Percentiles rank a stretch among this genome's conserved stretches.
Evolutionary conservation across 2,888 invertebrate species (phyloP).

Genomic region (Lasioglossum figueresi): DNA sequence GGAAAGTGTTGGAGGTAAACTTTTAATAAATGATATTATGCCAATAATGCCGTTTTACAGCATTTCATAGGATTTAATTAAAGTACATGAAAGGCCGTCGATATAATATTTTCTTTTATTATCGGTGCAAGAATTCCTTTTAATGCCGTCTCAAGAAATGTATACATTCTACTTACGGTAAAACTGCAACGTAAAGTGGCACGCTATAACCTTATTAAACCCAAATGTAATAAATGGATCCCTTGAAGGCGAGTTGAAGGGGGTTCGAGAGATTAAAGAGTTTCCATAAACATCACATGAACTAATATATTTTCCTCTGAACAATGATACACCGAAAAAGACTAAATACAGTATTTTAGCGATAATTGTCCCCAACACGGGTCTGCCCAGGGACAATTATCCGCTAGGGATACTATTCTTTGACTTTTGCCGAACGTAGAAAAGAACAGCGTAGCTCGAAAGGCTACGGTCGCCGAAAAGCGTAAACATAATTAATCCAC

Average conservation of each 20-base stretch:
- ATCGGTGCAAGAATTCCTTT: neutral
- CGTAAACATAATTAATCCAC: too few relatives aligned
- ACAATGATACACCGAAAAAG: slow-evolving; percentile 1
- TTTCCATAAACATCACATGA: neutral
- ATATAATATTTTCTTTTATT: neutral
- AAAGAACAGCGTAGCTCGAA: too few relatives aligned
- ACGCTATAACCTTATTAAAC: slow-evolving; percentile 5
- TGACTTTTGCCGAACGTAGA: too few relatives aligned
- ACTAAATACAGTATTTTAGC: neutral
- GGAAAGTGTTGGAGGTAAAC: neutral
- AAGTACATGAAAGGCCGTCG: neutral
- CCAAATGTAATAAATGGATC: slow-evolving; percentile 5
- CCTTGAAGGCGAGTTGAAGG: neutral
- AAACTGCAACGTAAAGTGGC: neutral
- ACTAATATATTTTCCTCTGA: slow-evolving; percentile 1
- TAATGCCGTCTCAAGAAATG: neutral
- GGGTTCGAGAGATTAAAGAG: neutral
- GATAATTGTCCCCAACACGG: too few relatives aligned
- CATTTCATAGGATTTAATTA: neutral
- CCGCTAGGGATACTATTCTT: too few relatives aligned
- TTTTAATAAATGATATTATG: neutral
- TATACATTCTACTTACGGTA: neutral
- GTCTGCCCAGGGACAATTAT: too few relatives aligned
- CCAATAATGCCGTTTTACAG: neutral
- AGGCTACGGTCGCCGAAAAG: too few relatives aligned